Evolutionary conservation across 23 tunicate species (phyloP), one percentile per base, ranked within the genome.

Genomic region (Phallusia fumigata): DNA sequence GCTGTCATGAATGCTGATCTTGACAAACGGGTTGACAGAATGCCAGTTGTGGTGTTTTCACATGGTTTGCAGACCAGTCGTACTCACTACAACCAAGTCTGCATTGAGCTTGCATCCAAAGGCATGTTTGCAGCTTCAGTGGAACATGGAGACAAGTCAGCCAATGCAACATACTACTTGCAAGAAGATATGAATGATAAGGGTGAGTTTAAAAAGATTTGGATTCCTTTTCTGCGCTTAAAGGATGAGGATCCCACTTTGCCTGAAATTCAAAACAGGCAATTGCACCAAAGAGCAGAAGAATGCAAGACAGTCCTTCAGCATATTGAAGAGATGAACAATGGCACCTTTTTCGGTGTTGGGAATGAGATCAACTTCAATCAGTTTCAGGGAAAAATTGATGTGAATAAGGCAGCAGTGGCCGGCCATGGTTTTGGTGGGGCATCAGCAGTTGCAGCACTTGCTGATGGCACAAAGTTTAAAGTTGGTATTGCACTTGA

Each of bases 361-460:
- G 30, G 76, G 0, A 52, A 58, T 35, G 86, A 64, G 28, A 65
- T 83, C 75, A 83, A 88, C 65, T 73, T 93, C 31, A 21, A 65
- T 6, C 77, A 34, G n/a, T 93, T 88, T 40, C 81, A 76, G 69
- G 87, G 47, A 36, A 28, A 31, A 0, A 1, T 93, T 31, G 97
- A 93, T 78, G 36, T 85, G 31, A 77, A 84, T 10, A 93, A 85
- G 69, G 81, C 86, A 81, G 97, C 87, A 28, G 53, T 93, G 16
- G 65, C 88, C 65, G 97, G 97, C 19, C 97, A 93, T 72, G 88
- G 92, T 30, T 88, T 88, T 88, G 97, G 97, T 36, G 97, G 87
- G 6, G 92, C 80, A 19, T 88, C 97, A 0, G 65, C 88, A 21
- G 80, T 93, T 65, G 75, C 92, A 22, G 80, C 87, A 16, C 8